Evolutionary conservation across 1,140 invertebrate species (phyloP), one percentile per base, ranked within the genome.

Genomic region (Drosophila seguyi): DNA sequence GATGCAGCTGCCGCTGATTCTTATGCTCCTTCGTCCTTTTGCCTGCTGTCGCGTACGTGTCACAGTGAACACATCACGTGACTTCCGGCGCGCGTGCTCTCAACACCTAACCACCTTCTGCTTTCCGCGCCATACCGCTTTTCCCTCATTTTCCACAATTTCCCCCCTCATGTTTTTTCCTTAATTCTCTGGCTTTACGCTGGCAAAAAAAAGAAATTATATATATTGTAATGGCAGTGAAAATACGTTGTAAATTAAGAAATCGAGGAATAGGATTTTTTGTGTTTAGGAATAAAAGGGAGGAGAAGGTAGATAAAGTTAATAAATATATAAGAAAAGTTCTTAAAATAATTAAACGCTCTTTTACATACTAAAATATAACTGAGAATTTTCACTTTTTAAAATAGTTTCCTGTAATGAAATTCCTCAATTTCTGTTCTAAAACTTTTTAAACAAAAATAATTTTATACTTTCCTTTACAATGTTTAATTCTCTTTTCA

Each of bases 21-120:
- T 55, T 53, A 25, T 69, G 36, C 66, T 65, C 31, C 36, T 65
- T 47, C 36, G n/a, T 67, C 62, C 61, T 52, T 50, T 36, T 53
- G 66, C 66, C 75, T 76, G 83, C 81, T 75, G 81, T 78, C 81
- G 85, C 85, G 85, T 88, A 88, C 85, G 85, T 88, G 84, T 88
- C 85, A 85, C 85, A 85, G 77, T 34, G 69, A 90, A 90, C 85
- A 90, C 85, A 77, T 90, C 85, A 90, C 85, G 85, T 90, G 85
- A 90, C 78, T 90, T 90, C 85, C 85, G 85, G 60, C 68, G 78
- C 78, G 85, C 85, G 85, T 90, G 85, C 81, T 75, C 45, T 79
- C 78, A 84, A 90, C 85, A 90, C 85, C 85, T 90, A 75, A 72
- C 62, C 56, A 41, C 39, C 39, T 20, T n/a, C 71, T 48, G 44